Evolutionary conservation across 2,797 vertebrate species (phyloP), one percentile per base, ranked within the genome.

Genomic region (Oophaga sylvatica): DNA sequence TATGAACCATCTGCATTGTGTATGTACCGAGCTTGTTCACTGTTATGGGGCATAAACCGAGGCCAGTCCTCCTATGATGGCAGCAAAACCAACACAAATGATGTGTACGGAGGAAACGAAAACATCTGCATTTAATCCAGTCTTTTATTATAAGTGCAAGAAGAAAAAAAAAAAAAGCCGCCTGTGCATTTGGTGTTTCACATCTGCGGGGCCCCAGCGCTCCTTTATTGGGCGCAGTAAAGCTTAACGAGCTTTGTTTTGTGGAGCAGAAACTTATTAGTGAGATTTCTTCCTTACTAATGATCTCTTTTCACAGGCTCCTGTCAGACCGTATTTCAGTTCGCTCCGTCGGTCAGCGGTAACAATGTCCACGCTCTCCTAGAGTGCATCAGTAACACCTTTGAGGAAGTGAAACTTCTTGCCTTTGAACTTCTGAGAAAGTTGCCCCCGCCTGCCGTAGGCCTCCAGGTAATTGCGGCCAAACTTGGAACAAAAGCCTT

Each of bases 331-430:
- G 92, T 95, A 15, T 97, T 98, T 90, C 94, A 94, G 26, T 90
- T 99, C 8, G 93, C 95, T 31, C 92, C 95, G 29, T 95, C 94
- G 35, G 94, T 99, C 48, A 94, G 95, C 88, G 90, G 90, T 85
- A 17, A 87, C 73, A 95, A 95, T 87, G 95, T 97, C 86, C 94
- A 93, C 86, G 95, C 94, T 81, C 95, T 99, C 87, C 93, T 99
- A 86, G 94, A 94, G 91, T 98, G 97, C 85, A 92, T 98, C 19
- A 94, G 96, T 90, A 99, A 96, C 94, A 98, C 97, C 92, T 99
- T 99, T 92, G 95, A 98, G 90, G 97, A 99, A 91, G 96, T 99
- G 84, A 99, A 99, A 93, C 92, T 95, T 59, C 94, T 98, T 88
- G 96, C 97, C 0, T 96, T 96, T 65, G 90, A 92, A 7, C 93